These are phyloP conservation scores for Deroptyus accipitrinus DNA, from an alignment of 2,113 vertebrate species.

Conservation along the genomic window DNA sequence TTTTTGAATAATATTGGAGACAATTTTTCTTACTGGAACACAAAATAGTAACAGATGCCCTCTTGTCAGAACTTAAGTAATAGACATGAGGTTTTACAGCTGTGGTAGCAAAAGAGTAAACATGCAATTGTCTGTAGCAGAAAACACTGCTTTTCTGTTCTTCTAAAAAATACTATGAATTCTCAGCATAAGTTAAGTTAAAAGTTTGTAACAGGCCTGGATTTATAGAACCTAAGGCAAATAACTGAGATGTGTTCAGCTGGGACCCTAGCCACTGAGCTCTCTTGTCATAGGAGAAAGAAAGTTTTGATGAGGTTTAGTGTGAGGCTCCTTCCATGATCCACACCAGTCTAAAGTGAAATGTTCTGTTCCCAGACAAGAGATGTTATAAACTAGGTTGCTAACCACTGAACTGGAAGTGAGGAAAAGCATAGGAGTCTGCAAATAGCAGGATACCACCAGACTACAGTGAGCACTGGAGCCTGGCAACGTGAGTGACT, in stretches of 20 bases:
- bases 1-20: not conserved
- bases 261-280: not conserved
- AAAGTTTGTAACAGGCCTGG: not conserved
- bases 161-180: not conserved
- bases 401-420: not conserved
- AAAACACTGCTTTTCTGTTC: not conserved
- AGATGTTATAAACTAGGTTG: not conserved
- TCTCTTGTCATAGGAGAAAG: not conserved
- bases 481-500: not conserved
- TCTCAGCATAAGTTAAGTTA: not conserved
- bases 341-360: not conserved
- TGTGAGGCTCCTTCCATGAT: not conserved
- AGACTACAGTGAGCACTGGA: not conserved
- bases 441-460: not conserved
- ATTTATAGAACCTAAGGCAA: not conserved
- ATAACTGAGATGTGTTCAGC: not conserved
- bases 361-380: not conserved
- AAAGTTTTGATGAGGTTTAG: not conserved
- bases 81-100: not conserved
- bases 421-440: not conserved
- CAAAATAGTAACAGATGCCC: not conserved
- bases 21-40: not conserved
- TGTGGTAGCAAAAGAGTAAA: not conserved
- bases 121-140: not conserved
- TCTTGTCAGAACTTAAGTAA: not conserved